Percentiles rank a stretch among this genome's conserved stretches.
These are phyloP conservation scores for Dissostichus mawsoni DNA, from an alignment of 2,113 vertebrate genomes.

Conservation along the genomic window DNA sequence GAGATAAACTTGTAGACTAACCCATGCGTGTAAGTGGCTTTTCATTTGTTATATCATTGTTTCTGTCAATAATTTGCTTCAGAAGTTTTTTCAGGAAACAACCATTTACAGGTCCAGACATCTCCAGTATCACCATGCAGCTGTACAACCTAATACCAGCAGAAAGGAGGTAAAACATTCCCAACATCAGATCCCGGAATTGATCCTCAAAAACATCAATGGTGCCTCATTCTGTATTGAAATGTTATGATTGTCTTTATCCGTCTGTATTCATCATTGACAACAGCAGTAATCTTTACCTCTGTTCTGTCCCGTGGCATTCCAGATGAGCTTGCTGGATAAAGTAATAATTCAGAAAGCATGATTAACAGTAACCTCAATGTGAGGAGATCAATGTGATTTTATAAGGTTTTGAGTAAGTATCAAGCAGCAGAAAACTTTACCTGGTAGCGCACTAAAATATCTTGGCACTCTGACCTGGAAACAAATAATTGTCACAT, in stretches of 20 bases:
- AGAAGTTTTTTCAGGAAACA: constrained; percentile 54
- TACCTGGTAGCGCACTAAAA: constrained; percentile 42
- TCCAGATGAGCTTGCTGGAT: constrained; percentile 63
- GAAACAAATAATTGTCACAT: constrained; percentile 13
- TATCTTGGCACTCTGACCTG: constrained; percentile 30
- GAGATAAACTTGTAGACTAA: constrained; percentile 41
- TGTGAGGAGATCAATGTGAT: background rate
- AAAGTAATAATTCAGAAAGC: background rate
- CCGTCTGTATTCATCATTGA: too few species aligned
- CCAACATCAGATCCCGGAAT: background rate
- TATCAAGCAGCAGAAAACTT: background rate
- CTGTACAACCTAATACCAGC: constrained; percentile 58
- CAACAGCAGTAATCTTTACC: constrained; percentile 50
- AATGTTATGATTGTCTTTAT: background rate
- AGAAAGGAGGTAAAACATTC: background rate
- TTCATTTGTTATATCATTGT: background rate
- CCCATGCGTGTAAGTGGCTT: constrained; percentile 51
- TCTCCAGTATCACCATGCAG: constrained; percentile 75
- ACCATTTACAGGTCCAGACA: constrained; percentile 44
- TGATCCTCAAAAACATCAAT: background rate
- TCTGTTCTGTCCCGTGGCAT: constrained; percentile 54
- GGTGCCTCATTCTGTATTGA: background rate
- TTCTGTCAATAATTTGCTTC: background rate
- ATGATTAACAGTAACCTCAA: background rate
- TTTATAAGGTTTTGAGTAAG: background rate